A percentile compares a stretch with the other conserved stretches of the same genome.
These are phyloP conservation scores for Phortica okadai DNA, from an alignment of 2,888 invertebrate genomes.

Conservation along the genomic window DNA sequence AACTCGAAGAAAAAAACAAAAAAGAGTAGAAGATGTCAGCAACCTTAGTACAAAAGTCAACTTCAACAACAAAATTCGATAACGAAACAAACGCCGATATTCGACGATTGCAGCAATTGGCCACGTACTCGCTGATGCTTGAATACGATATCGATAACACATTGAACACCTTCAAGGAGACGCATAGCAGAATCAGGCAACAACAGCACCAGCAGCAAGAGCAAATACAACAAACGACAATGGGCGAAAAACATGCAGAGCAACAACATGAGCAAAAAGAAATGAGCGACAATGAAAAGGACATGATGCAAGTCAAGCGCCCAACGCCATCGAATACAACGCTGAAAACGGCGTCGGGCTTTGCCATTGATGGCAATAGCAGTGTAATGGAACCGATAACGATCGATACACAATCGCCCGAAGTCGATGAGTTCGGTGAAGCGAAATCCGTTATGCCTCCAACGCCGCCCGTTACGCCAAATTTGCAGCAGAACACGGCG, in stretches of 20 bases:
- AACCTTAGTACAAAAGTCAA: constrained; percentile 60
- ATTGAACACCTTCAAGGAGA: constrained; percentile 73
- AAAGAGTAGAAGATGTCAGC: constrained; percentile 59
- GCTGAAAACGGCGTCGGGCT: neutral
- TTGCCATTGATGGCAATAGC: too few species aligned
- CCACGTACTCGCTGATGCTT: constrained; percentile 67
- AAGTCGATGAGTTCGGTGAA: neutral
- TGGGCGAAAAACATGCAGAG: constrained; percentile 31
- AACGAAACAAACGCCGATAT: constrained; percentile 17
- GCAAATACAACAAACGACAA: constrained; percentile 40
- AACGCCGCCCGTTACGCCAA: constrained; percentile 73
- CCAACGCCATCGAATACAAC: neutral
- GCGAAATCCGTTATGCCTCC: constrained; percentile 55
- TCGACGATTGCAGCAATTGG: constrained; percentile 23
- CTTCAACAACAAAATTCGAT: constrained; percentile 25
- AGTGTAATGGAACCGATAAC: neutral
- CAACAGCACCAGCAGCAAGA: constrained; percentile 31
- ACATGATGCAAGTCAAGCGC: constrained; percentile 19
- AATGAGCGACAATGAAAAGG: constrained; percentile 45
- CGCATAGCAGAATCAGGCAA: constrained; percentile 24
- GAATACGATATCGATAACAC: constrained; percentile 76
- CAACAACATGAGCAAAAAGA: neutral
- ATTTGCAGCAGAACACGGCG: constrained; percentile 77
- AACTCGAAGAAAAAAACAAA: constrained; percentile 17
- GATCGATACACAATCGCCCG: neutral